Percentiles rank a stretch among this genome's conserved stretches.
Evolutionary conservation across 92 coral and sea anemone genomes (phyloP).

Genomic region (Actinernus sp.): DNA sequence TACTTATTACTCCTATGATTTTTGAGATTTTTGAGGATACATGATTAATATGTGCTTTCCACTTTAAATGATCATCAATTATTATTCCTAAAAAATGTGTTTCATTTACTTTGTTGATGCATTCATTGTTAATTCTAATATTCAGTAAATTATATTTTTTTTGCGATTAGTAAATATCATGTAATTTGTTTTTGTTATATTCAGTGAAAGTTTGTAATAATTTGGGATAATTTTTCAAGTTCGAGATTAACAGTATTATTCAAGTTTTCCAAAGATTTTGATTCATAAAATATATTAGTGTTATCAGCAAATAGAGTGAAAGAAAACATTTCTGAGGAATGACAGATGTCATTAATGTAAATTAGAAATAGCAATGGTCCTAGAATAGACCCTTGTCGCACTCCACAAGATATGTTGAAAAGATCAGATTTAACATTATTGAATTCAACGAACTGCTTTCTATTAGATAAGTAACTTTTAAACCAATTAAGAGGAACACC

Average conservation of each 20-base stretch:
- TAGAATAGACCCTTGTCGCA: slow-evolving; percentile 7
- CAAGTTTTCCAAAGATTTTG: background rate
- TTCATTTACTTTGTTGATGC: slow-evolving; percentile 2
- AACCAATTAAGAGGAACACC: slow-evolving; percentile 10
- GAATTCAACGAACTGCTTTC: slow-evolving; percentile 4
- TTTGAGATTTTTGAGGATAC: slow-evolving; percentile 1
- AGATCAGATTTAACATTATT: background rate
- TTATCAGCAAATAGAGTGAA: background rate
- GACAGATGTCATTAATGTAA: background rate
- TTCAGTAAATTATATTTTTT: background rate
- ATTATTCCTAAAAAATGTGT: slow-evolving; percentile 3
- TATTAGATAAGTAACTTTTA: slow-evolving; percentile 2
- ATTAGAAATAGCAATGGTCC: slow-evolving; percentile 1
- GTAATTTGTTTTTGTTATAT: background rate
- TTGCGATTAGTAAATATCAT: background rate
- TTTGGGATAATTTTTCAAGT: too few species aligned
- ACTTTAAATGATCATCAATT: slow-evolving; percentile 1
- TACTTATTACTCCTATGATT: background rate
- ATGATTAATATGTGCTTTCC: slow-evolving; percentile 5
- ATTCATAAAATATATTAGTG: background rate
- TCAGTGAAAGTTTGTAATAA: background rate
- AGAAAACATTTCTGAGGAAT: background rate
- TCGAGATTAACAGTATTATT: too few species aligned
- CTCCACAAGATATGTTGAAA: background rate
- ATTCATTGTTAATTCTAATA: background rate